Conservation (phyloP, 2,113 vertebrate species). For the Rattus norvegicus region DNA sequence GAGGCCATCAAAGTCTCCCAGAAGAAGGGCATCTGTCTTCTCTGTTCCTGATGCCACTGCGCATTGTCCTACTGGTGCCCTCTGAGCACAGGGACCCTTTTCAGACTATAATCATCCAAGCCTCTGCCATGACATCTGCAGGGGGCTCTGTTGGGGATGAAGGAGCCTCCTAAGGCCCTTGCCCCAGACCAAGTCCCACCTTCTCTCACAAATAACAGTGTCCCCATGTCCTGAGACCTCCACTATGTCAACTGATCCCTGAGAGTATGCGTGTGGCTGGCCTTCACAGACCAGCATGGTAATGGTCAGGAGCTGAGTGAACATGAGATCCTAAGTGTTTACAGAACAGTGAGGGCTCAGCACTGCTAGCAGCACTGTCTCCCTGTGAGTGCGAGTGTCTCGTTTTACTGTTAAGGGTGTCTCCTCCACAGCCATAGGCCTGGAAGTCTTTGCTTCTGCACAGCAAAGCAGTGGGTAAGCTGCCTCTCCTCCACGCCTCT, state of each 20-base stretch:
- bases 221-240: background rate
- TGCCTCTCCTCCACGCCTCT: background rate
- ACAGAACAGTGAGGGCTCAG: rapidly evolving
- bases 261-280: rapidly evolving
- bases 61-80: no score
- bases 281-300: background rate
- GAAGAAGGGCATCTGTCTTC: background rate
- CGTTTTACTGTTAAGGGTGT: background rate
- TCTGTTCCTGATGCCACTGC: background rate
- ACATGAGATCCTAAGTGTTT: background rate
- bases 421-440: no score
- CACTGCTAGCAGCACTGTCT: background rate
- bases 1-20: background rate
- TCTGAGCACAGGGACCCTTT: background rate
- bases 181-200: background rate
- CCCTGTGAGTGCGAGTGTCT: rapidly evolving
- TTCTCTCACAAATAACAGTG: background rate
- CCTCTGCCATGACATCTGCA: background rate
- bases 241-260: background rate
- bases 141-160: background rate
- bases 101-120: background rate
- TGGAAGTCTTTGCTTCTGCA: background rate
- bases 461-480: background rate
- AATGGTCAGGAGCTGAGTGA: background rate
- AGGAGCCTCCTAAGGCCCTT: background rate